Percentiles rank a stretch among this genome's conserved stretches.
phyloP scores from a whole-genome alignment of 2,113 vertebrate genomes.

The Pionites leucogaster region DNA sequence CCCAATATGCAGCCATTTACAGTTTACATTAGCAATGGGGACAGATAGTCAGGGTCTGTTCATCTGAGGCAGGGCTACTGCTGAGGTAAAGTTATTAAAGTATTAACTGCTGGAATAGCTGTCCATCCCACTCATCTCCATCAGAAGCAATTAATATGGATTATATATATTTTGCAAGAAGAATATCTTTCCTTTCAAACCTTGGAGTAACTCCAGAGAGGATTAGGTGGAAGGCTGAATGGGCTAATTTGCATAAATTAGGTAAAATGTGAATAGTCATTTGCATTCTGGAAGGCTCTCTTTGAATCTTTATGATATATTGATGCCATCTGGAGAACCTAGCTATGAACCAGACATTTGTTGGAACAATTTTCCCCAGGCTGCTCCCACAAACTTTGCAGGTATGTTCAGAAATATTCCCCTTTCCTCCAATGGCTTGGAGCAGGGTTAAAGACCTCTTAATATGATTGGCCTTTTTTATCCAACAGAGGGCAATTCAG shows the following conservation, averaged over 20 bases:
- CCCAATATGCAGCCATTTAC: rapidly evolving
- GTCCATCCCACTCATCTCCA: slow-evolving; percentile 54
- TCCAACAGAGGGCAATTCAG: not conserved
- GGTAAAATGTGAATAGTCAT: slow-evolving; percentile 68
- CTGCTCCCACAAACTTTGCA: not conserved
- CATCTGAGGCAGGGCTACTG: not conserved
- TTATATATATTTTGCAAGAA: slow-evolving; percentile 67
- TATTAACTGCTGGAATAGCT: slow-evolving; percentile 36
- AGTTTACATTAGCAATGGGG: not conserved
- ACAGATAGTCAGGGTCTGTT: not conserved
- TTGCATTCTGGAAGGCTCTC: slow-evolving; percentile 60
- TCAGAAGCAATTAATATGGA: slow-evolving; percentile 73
- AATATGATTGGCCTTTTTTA: not conserved
- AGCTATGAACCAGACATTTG: slow-evolving; percentile 9
- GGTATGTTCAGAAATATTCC: slow-evolving; percentile 3
- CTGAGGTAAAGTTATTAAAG: slow-evolving; percentile 57
- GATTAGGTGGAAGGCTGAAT: slow-evolving; percentile 72
- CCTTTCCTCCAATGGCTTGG: not conserved
- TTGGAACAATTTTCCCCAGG: not conserved
- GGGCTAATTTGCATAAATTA: slow-evolving; percentile 77
- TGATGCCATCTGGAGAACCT: slow-evolving; percentile 52
- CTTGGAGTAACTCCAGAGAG: slow-evolving; percentile 74
- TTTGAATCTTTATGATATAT: slow-evolving; percentile 52
- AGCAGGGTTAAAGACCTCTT: slow-evolving; percentile 12
- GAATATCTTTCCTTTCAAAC: slow-evolving; percentile 72